phyloP scores from a whole-genome alignment of 2,113 vertebrate species.

The Sciurus niger region DNA sequence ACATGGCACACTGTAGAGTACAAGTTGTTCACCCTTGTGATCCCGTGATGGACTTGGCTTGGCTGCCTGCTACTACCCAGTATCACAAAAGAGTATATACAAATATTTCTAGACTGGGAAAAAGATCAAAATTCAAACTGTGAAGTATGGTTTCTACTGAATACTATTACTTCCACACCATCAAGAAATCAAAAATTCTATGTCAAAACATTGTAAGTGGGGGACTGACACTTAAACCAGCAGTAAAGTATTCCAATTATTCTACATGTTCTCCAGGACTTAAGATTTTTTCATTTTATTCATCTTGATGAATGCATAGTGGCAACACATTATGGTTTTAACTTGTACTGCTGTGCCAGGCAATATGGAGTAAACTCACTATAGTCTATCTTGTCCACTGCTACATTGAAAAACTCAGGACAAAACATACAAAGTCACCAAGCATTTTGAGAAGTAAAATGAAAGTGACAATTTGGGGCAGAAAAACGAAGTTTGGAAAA shows the following conservation, averaged over 20 bases:
- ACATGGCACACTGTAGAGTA: neutral
- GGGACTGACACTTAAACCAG: neutral
- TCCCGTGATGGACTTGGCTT: neutral
- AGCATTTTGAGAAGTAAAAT: neutral
- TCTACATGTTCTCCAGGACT: neutral
- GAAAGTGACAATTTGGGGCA: neutral
- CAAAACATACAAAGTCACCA: constrained; percentile 14
- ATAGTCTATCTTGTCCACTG: neutral
- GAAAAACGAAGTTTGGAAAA: neutral
- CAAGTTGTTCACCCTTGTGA: neutral
- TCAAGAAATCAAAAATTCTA: neutral
- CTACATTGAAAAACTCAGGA: constrained; percentile 18
- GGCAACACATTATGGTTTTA: neutral
- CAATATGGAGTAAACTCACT: neutral
- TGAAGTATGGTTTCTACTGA: neutral
- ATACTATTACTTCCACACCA: neutral
- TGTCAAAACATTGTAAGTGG: neutral
- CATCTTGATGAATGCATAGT: neutral
- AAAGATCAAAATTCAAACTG: neutral
- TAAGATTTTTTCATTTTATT: constrained; percentile 44
- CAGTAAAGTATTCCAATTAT: neutral
- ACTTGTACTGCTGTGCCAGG: neutral
- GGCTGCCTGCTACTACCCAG: neutral
- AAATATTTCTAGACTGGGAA: neutral
- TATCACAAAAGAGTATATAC: neutral